These are phyloP conservation scores for Pelecanus crispus DNA, from an alignment of 2,113 vertebrate species.

Conservation along the genomic window DNA sequence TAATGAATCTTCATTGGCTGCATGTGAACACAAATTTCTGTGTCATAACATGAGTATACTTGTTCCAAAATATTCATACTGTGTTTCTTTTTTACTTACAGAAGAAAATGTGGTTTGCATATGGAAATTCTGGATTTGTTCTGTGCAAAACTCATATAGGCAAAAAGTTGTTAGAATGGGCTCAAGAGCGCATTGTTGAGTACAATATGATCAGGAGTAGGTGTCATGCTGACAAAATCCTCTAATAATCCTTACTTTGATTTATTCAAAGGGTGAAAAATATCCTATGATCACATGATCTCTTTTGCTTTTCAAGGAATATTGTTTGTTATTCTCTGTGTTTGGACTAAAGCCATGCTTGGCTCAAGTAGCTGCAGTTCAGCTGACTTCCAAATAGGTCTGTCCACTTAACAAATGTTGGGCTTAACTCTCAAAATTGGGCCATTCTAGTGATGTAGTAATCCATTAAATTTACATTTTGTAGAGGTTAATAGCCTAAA, in stretches of 20 bases:
- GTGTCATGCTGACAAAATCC: not conserved
- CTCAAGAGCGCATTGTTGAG: not conserved
- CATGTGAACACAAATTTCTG: not conserved
- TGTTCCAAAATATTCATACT: not conserved
- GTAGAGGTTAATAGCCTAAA: not conserved
- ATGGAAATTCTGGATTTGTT: not conserved
- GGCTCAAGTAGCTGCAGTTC: not conserved
- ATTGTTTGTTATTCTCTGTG: not conserved
- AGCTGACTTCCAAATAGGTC: not conserved
- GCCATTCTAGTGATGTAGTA: not conserved
- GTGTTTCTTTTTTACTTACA: not conserved
- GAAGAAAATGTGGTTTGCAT: not conserved
- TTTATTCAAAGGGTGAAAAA: not conserved
- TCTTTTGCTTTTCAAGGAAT: not conserved
- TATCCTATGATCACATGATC: fast-evolving
- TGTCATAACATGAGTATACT: not conserved
- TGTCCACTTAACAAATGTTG: not conserved
- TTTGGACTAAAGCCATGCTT: not conserved
- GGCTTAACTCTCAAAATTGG: not conserved
- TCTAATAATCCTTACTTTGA: not conserved
- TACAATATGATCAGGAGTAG: not conserved
- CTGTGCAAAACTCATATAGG: not conserved
- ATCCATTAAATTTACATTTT: not conserved
- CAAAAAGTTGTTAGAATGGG: not conserved
- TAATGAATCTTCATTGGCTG: not conserved